Conservation (phyloP, 2,113 vertebrate species). For the Tinamus guttatus region DNA sequence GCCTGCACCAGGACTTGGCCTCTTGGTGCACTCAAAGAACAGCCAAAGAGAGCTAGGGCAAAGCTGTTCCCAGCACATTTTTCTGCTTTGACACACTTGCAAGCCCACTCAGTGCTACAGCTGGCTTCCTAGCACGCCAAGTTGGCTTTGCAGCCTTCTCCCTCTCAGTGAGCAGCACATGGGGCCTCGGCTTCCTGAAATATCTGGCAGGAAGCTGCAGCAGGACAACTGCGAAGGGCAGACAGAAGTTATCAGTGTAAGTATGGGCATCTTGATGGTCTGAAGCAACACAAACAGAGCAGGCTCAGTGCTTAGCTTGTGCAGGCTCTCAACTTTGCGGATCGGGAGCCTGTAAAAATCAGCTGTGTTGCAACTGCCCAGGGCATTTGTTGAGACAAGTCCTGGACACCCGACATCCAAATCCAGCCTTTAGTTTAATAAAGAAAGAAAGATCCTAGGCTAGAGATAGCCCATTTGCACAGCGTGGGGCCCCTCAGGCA, state of each 20-base stretch:
- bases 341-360: not conserved
- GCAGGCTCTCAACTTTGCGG: not conserved
- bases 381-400: rapidly evolving
- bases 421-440: not conserved
- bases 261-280: rapidly evolving
- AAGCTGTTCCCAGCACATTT: not conserved
- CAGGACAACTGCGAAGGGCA: not conserved
- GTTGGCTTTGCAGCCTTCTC: not conserved
- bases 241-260: not conserved
- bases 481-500: rapidly evolving
- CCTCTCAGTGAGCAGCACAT: not conserved
- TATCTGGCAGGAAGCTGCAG: not conserved
- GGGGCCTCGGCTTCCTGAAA: not conserved
- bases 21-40: not conserved
- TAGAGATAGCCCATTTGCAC: not conserved
- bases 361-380: not conserved
- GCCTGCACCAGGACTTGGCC: not conserved
- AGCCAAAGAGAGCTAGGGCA: not conserved
- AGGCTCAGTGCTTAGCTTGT: rapidly evolving
- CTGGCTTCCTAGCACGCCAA: not conserved
- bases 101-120: not conserved
- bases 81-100: not conserved
- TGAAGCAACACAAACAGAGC: not conserved
- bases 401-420: not conserved
- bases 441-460: not conserved